These are phyloP conservation scores for Gambelia wislizenii DNA, from an alignment of 2,797 vertebrate species.

Conservation along the genomic window DNA sequence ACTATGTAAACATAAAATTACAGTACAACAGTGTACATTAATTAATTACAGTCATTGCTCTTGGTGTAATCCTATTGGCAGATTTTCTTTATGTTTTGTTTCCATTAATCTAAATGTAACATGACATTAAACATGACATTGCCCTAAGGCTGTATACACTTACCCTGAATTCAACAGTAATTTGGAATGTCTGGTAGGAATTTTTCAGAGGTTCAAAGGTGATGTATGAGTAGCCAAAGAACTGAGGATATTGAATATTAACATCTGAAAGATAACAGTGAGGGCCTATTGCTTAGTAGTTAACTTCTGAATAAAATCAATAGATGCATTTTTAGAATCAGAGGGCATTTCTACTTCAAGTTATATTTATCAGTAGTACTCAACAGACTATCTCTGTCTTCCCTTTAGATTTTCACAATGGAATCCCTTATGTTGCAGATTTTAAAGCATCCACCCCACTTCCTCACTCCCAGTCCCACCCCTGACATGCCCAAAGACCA, in stretches of 20 bases:
- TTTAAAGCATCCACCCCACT: not conserved
- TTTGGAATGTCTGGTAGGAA: slow-evolving; percentile 93
- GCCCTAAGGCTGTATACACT: slow-evolving; percentile 55
- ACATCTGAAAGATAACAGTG: slow-evolving; percentile 81
- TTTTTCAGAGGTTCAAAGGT: slow-evolving; percentile 96
- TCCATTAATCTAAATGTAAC: not conserved
- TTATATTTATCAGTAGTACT: not conserved
- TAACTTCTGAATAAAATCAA: slow-evolving; percentile 40
- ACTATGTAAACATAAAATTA: no score
- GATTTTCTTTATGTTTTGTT: not conserved
- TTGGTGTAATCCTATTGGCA: not conserved
- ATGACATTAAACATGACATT: not conserved
- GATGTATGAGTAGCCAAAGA: slow-evolving; percentile 91
- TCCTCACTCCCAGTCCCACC: no score
- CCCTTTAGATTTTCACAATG: slow-evolving; percentile 15
- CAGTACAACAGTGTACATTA: no score
- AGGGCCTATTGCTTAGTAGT: slow-evolving; percentile 34
- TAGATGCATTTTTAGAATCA: slow-evolving; percentile 15
- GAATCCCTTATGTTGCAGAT: slow-evolving; percentile 40
- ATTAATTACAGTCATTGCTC: no score
- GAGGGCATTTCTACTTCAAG: not conserved
- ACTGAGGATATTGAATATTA: slow-evolving; percentile 90
- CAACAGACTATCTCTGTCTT: slow-evolving; percentile 36
- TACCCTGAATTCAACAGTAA: slow-evolving; percentile 95
- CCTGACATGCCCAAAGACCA: not conserved